A percentile compares a stretch with the other conserved stretches of the same genome.
Conservation (phyloP, 2,113 vertebrate genomes). For the Pterocles gutturalis region DNA sequence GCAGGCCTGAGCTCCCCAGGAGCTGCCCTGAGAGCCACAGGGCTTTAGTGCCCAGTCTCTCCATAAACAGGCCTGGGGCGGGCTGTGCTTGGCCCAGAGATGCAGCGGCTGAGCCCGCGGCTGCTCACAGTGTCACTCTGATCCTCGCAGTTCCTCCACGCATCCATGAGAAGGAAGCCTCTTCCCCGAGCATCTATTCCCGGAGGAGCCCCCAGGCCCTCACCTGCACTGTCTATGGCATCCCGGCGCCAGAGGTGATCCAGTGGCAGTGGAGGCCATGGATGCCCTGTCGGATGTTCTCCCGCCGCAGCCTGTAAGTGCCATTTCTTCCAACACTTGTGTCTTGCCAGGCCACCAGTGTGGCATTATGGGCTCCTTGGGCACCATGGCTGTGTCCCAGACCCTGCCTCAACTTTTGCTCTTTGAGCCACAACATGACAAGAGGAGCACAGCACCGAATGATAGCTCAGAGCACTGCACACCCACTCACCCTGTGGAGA, state of each 20-base stretch:
- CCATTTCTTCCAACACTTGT: background rate
- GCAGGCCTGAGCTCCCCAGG: background rate
- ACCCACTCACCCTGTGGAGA: background rate
- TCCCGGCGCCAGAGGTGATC: slow-evolving; percentile 83
- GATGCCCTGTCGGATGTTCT: slow-evolving; percentile 89
- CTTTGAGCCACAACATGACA: background rate
- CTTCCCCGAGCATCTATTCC: slow-evolving; percentile 89
- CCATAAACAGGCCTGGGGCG: accelerated
- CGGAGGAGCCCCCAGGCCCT: slow-evolving; percentile 90
- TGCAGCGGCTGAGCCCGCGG: background rate
- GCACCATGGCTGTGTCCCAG: background rate
- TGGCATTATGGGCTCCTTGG: background rate
- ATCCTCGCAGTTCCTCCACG: slow-evolving; percentile 86
- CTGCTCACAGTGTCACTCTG: background rate
- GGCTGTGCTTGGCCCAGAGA: background rate
- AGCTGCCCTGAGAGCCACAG: background rate
- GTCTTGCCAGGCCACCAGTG: background rate
- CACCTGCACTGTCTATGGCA: slow-evolving; percentile 90
- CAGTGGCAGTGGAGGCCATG: slow-evolving; percentile 96
- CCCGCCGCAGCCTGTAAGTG: slow-evolving; percentile 86
- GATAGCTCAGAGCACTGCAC: background rate
- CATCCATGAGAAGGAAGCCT: slow-evolving; percentile 95
- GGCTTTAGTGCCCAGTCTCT: background rate
- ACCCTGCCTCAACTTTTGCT: accelerated
- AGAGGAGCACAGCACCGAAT: background rate